phyloP scores from a whole-genome alignment of 2,888 invertebrate genomes.

The Thymelicus sylvestris region DNA sequence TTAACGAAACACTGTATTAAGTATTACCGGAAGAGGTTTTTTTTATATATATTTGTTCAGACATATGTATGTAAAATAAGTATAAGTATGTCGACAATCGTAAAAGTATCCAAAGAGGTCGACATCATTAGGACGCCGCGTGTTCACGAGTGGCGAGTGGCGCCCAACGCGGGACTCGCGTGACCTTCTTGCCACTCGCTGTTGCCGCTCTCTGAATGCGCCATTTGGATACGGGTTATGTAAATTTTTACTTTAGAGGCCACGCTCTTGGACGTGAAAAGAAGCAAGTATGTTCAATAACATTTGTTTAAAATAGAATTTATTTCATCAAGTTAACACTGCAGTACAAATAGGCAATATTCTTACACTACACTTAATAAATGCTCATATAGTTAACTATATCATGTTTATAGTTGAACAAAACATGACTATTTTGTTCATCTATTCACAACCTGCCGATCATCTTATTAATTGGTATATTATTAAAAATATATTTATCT shows the following conservation, averaged over 20 bases:
- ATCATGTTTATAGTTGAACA: too few relatives aligned
- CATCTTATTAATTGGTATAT: too few relatives aligned
- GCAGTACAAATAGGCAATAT: too few relatives aligned
- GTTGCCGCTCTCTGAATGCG: constrained; percentile 12
- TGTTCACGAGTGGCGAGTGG: constrained; percentile 18
- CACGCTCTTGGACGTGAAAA: constrained; percentile 15
- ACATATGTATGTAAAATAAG: background rate
- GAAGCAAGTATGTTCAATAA: background rate
- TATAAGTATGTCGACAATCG: background rate
- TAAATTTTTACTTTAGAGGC: constrained; percentile 20
- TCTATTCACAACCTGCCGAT: too few relatives aligned
- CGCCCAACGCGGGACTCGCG: constrained; percentile 1
- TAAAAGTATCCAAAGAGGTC: constrained; percentile 17
- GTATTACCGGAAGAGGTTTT: too few relatives aligned
- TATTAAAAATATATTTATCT: too few relatives aligned
- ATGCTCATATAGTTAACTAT: too few relatives aligned
- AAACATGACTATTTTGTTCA: too few relatives aligned
- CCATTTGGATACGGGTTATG: constrained; percentile 33
- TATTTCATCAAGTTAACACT: too few relatives aligned
- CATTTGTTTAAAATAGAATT: too few relatives aligned
- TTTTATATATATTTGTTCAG: background rate
- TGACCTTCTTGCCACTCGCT: constrained; percentile 16
- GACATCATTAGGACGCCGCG: constrained; percentile 39
- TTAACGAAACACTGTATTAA: too few relatives aligned
- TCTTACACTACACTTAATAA: too few relatives aligned